Evolutionary conservation across 2,888 invertebrate species (phyloP).

Genomic region (Cheilosia scutellata): DNA sequence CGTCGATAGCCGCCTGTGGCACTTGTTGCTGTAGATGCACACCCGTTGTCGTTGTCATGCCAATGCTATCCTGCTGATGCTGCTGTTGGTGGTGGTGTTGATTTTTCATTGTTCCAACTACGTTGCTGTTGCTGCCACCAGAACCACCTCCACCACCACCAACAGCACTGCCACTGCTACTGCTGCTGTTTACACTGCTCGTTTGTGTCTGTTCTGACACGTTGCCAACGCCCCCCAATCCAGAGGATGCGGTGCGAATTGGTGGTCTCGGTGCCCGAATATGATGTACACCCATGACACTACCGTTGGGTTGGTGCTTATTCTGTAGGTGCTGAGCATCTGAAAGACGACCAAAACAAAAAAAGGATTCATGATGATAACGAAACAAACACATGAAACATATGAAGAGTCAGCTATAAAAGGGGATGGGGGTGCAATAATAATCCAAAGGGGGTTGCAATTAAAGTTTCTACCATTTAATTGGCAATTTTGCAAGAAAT

Average conservation of each 20-base stretch:
- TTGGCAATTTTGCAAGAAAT: conserved; percentile 35
- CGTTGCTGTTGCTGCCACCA: conserved; percentile 80
- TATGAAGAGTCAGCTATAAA: neutral
- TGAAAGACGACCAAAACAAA: conserved; percentile 54
- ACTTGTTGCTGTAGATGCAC: conserved; percentile 86
- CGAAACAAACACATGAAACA: neutral
- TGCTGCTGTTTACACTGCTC: conserved; percentile 78
- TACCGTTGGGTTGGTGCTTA: conserved; percentile 83
- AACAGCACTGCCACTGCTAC: conserved; percentile 81
- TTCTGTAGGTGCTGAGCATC: conserved; percentile 80
- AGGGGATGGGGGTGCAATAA: neutral
- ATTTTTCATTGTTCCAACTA: conserved; percentile 82
- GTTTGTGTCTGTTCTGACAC: conserved; percentile 81
- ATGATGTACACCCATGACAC: conserved; percentile 81
- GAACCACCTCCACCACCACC: conserved; percentile 80
- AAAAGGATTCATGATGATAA: neutral
- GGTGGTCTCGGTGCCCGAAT: conserved; percentile 84
- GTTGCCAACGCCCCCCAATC: conserved; percentile 75
- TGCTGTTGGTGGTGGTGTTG: conserved; percentile 84
- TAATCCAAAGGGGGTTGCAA: conserved; percentile 4
- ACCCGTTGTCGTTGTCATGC: conserved; percentile 82
- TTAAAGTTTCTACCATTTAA: conserved; percentile 37
- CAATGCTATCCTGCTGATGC: conserved; percentile 83
- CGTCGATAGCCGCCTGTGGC: conserved; percentile 93
- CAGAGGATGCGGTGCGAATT: conserved; percentile 83